A percentile compares a stretch with the other conserved stretches of the same genome.
These are phyloP conservation scores for Calliphora vomitoria DNA, from an alignment of 2,888 invertebrate genomes.

Conservation along the genomic window DNA sequence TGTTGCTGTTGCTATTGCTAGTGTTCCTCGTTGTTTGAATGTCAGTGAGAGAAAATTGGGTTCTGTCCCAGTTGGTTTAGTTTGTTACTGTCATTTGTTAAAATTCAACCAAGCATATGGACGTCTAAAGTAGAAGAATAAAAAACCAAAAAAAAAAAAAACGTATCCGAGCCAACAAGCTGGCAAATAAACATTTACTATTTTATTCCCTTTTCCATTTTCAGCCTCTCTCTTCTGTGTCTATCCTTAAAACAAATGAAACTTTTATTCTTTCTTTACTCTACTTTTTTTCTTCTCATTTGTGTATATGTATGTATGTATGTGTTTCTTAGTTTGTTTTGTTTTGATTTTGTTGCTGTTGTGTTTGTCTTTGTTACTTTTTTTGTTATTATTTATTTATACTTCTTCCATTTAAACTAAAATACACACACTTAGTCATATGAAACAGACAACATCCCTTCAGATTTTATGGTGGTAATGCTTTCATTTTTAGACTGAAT, in stretches of 20 bases:
- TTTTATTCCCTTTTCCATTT: conserved; percentile 3
- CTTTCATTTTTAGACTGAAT: too few species aligned
- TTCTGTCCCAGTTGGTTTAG: conserved; percentile 69
- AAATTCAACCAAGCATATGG: conserved; percentile 61
- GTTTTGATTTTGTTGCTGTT: conserved; percentile 9
- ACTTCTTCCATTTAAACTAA: conserved; percentile 18
- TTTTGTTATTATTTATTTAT: conserved; percentile 23
- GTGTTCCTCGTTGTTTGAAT: conserved; percentile 59
- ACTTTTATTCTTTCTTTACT: conserved; percentile 1
- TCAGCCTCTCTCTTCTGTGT: not conserved
- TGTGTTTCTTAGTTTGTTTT: conserved; percentile 6
- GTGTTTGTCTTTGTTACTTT: not conserved
- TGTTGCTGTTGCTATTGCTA: conserved; percentile 1
- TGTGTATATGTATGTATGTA: not conserved
- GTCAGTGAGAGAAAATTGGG: conserved; percentile 69
- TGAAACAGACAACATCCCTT: not conserved
- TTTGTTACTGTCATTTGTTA: conserved; percentile 63
- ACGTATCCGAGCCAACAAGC: conserved; percentile 23
- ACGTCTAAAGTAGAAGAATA: not conserved
- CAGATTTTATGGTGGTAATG: too few species aligned
- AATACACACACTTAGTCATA: conserved; percentile 9
- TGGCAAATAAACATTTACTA: conserved; percentile 49
- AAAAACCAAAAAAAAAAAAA: too few species aligned
- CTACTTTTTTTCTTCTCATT: not conserved
- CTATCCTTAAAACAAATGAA: conserved; percentile 30